Conservation (phyloP, 2,113 vertebrate species). For the Nanorana parkeri region DNA sequence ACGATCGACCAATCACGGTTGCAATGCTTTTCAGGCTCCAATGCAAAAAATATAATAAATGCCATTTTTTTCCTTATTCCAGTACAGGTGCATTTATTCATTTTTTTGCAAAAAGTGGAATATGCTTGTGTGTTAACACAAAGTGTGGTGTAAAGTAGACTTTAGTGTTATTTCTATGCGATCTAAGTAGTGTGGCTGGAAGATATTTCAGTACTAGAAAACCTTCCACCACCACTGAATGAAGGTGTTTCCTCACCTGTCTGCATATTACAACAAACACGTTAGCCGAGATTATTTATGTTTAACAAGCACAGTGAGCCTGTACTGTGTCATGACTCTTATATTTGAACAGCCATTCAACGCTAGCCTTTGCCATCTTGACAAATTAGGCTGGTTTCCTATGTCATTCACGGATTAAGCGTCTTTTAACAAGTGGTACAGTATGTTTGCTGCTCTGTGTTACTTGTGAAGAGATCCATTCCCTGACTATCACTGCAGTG, state of each 20-base stretch:
- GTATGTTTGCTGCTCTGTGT: conserved; percentile 64
- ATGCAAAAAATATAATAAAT: too few relatives aligned
- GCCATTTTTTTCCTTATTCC: too few relatives aligned
- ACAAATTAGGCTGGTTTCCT: conserved; percentile 74
- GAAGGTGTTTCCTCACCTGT: conserved; percentile 65
- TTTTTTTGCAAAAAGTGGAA: too few relatives aligned
- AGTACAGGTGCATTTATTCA: too few relatives aligned
- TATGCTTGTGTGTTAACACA: too few relatives aligned
- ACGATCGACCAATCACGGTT: too few relatives aligned
- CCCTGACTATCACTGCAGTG: conserved; percentile 3
- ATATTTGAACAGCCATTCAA: conserved; percentile 76
- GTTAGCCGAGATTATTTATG: conserved; percentile 67
- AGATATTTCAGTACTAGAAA: conserved; percentile 15
- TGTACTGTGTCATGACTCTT: conserved; percentile 72
- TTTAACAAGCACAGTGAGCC: conserved; percentile 70
- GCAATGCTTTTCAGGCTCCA: too few relatives aligned
- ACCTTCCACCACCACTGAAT: not conserved
- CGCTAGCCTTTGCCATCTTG: conserved; percentile 72
- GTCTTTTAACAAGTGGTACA: conserved; percentile 65
- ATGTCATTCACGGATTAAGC: conserved; percentile 71
- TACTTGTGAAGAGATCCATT: conserved; percentile 57
- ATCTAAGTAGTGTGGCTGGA: not conserved
- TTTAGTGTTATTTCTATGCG: too few relatives aligned
- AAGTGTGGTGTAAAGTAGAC: too few relatives aligned
- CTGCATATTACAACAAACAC: conserved; percentile 70